A percentile compares a stretch with the other conserved stretches of the same genome.
phyloP scores from a whole-genome alignment of 2,888 invertebrate genomes.

The Volucella bombylans region DNA sequence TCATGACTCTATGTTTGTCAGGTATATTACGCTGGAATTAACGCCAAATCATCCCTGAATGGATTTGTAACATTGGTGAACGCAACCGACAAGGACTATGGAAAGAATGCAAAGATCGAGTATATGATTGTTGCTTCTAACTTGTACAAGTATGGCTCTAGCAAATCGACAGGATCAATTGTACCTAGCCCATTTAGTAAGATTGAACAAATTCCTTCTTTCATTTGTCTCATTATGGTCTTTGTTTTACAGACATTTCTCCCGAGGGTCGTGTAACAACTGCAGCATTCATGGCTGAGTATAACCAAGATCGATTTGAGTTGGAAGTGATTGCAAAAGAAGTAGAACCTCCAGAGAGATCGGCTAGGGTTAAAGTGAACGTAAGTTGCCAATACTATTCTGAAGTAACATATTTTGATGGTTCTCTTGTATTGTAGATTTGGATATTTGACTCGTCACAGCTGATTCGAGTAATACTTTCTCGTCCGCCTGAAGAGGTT shows the following conservation, averaged over 20 bases:
- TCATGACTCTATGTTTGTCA: conserved; percentile 34
- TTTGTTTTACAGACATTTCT: conserved; percentile 78
- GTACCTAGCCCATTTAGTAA: conserved; percentile 91
- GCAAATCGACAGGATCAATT: conserved; percentile 91
- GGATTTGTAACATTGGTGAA: conserved; percentile 89
- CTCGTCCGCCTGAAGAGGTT: conserved; percentile 90
- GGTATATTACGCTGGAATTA: conserved; percentile 85
- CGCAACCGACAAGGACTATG: conserved; percentile 92
- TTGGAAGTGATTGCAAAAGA: conserved; percentile 93
- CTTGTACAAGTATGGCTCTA: conserved; percentile 90
- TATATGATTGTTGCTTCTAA: conserved; percentile 92
- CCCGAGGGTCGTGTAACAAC: conserved; percentile 84
- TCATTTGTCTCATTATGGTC: background rate
- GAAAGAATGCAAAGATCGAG: conserved; percentile 90
- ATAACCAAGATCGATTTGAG: conserved; percentile 93
- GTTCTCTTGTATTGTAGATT: conserved; percentile 84
- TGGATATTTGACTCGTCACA: conserved; percentile 95
- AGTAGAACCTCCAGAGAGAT: conserved; percentile 89
- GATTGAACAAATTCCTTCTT: background rate
- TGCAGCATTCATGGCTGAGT: conserved; percentile 92
- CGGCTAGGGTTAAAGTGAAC: conserved; percentile 89
- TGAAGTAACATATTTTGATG: background rate
- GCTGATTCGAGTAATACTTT: conserved; percentile 91
- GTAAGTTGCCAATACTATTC: conserved; percentile 84
- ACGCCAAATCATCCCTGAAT: conserved; percentile 89